phyloP scores from a whole-genome alignment of 53 echinoderm and acorn worm species.

The Mesocentrotus franciscanus region DNA sequence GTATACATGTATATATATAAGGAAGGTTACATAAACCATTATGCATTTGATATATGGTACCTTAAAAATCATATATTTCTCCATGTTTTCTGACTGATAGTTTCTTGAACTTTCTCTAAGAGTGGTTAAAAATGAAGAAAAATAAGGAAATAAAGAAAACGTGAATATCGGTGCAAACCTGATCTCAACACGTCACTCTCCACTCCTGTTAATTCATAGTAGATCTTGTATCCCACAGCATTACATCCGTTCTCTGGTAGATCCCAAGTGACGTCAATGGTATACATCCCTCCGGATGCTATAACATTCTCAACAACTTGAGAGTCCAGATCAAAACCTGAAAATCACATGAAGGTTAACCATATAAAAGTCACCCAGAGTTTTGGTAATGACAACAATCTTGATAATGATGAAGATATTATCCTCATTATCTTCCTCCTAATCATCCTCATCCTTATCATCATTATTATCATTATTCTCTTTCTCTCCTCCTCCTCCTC shows the following conservation, averaged over 20 bases:
- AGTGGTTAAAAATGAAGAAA: too few relatives aligned
- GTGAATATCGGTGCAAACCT: neutral
- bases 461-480: neutral
- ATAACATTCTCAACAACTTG: conserved; percentile 18
- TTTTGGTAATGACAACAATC: neutral
- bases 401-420: too few relatives aligned
- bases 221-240: conserved; percentile 55
- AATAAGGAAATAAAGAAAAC: neutral
- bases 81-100: too few relatives aligned
- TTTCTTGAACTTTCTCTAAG: too few relatives aligned
- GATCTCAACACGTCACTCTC: conserved; percentile 25
- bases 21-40: too few relatives aligned
- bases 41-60: too few relatives aligned
- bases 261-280: conserved; percentile 40
- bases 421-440: too few relatives aligned
- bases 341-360: neutral
- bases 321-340: conserved; percentile 45
- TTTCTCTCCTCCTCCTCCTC: neutral
- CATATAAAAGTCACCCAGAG: neutral
- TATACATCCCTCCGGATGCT: conserved; percentile 48
- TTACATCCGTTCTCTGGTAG: conserved; percentile 30
- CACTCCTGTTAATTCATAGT: conserved; percentile 11
- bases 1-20: too few relatives aligned
- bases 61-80: too few relatives aligned
- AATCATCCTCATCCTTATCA: neutral